Base-by-base conservation (phyloP, 2,113 vertebrate genomes). In the Leucosticte australis region DNA sequence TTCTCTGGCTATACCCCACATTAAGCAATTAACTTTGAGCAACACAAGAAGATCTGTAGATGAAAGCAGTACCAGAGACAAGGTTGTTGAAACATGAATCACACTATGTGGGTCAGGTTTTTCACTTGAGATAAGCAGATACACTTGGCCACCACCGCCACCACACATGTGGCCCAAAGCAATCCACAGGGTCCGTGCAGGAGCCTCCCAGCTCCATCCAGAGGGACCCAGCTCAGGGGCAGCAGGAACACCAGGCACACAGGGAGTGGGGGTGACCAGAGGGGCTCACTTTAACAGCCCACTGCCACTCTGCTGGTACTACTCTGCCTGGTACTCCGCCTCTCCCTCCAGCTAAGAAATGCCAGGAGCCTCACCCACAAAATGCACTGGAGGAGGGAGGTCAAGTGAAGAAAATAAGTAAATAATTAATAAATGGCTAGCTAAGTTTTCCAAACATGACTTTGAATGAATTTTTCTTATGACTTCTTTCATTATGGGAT, bases 21-120 rank as follows among this genome's bases (percentile, higher is more conserved):
- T 30, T 24, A 83, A 84, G 56, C 39, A 91, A 84, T 59, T 94
- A 70, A 84, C 70, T 91, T 35, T 42, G 35, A 91, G 60, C 87
- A 82, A 70, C 1, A 3, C 13, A 2, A 62, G 56, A 74, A 35
- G 33, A 85, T 56, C 65, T 15, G 53, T 37, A 73, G 76, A 88
- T 90, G 46, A 90, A 92, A 92, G 88, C 63, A 74, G 55, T 8
- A 65, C 20, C 65, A 56, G 46, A 73, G 70, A 57, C 53, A 63
- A 82, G 64, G 85, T 6, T 63, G n/a, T n/a, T 18, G 8, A 87
- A 81, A 93, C 55, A 78, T 35, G 59, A 92, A 77, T 88, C 94
- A 73, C 10, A 3, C 49, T 60, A 47, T 0, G 11, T 69, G 63
- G 67, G 76, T 49, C 1, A 4, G 30, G 50, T 89, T 89, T 86